Conservation (phyloP, 1,140 invertebrate genomes). For the Drosophila bocki region DNA sequence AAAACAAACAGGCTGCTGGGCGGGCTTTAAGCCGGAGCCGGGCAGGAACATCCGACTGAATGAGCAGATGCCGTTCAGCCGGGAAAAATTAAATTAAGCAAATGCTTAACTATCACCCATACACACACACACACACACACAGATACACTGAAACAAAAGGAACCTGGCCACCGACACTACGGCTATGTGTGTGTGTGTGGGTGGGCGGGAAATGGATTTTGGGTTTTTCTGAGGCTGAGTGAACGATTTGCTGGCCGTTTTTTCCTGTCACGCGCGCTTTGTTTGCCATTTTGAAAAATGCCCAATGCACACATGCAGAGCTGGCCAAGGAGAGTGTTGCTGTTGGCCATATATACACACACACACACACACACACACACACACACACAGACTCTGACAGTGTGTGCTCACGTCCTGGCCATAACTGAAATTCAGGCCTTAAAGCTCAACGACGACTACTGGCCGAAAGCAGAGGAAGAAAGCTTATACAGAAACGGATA, state of each 20-base stretch:
- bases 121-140: slow-evolving; percentile 11
- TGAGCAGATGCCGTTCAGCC: slow-evolving; percentile 40
- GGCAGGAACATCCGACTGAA: background rate
- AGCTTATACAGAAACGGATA: slow-evolving; percentile 34
- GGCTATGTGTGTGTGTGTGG: background rate
- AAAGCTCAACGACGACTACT: slow-evolving; percentile 21
- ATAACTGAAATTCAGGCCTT: slow-evolving; percentile 56
- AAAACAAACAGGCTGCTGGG: slow-evolving; percentile 40
- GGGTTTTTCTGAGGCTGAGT: slow-evolving; percentile 49
- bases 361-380: slow-evolving; percentile 1
- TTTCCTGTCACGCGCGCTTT: slow-evolving; percentile 61
- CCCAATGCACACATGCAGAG: slow-evolving; percentile 42
- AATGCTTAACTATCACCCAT: slow-evolving; percentile 52
- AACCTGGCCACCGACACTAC: background rate
- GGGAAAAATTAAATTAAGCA: slow-evolving; percentile 61
- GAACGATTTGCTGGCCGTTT: slow-evolving; percentile 59
- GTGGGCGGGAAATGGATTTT: slow-evolving; percentile 46
- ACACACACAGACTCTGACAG: background rate
- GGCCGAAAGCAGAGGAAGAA: slow-evolving; percentile 1
- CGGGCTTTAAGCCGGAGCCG: background rate
- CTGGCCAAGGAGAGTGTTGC: slow-evolving; percentile 12
- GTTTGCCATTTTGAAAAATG: slow-evolving; percentile 65
- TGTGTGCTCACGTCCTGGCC: slow-evolving; percentile 35
- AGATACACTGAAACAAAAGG: slow-evolving; percentile 37
- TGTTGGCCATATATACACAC: background rate